These are phyloP conservation scores for Ostrea edulis DNA, from an alignment of 1,140 invertebrate species.

Conservation along the genomic window DNA sequence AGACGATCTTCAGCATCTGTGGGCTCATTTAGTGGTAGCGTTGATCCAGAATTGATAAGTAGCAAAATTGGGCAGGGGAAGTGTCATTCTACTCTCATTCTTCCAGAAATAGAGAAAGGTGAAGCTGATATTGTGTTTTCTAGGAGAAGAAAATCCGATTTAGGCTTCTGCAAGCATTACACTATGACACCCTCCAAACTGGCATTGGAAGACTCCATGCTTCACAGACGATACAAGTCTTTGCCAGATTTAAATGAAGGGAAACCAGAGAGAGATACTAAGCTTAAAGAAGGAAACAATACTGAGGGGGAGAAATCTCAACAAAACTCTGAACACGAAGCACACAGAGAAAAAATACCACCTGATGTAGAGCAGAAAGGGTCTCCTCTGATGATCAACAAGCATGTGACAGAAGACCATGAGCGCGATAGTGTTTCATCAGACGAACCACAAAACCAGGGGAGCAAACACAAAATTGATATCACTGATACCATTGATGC, in stretches of 20 bases:
- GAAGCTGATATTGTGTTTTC: neutral
- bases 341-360: neutral
- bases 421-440: neutral
- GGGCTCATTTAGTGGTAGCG: neutral
- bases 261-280: neutral
- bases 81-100: neutral
- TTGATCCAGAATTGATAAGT: no score
- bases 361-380: neutral
- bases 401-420: neutral
- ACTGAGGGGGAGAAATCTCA: neutral
- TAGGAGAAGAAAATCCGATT: neutral
- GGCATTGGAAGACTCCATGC: neutral
- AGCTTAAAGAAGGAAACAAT: no score
- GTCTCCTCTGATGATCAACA: neutral
- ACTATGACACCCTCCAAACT: neutral
- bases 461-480: neutral
- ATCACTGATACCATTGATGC: neutral
- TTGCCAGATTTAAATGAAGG: neutral
- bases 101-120: conserved; percentile 4
- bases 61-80: no score
- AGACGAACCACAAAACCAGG: neutral
- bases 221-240: neutral
- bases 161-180: neutral
- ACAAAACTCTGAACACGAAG: neutral
- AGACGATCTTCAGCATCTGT: neutral